Base-by-base conservation (phyloP, 1,140 invertebrate species). In the Drosophila bipectinata region DNA sequence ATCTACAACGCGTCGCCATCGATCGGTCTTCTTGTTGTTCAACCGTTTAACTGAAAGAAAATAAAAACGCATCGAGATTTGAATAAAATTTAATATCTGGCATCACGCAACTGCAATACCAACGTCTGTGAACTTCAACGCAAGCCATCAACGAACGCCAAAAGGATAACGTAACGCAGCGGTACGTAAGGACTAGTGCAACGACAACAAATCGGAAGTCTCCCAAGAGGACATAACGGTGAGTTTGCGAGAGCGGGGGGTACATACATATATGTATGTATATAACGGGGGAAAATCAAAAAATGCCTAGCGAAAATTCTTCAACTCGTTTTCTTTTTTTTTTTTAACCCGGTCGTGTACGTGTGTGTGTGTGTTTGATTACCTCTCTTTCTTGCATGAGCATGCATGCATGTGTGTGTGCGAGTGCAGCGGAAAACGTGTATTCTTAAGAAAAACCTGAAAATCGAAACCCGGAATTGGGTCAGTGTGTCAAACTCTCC, bases 391-490 rank as follows among this genome's bases (percentile, higher is more conserved):
- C 5, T 24, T 21, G 21, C 21, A 21, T 21, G 21, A 21, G 18
- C 18, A 21, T 21, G 21, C 3, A 3, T 15, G 41, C 60, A 12
- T 41, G 41, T 72, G 52, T 54, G 44, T 64, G 55, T 44, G 26
- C 26, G 41, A 72, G 63, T 69, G 18, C 71, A 82, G 78, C 78
- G 82, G 82, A 87, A 88, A 87, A 87, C 82, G 75, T 87, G 83
- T 87, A 87, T 87, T 87, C 79, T 77, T 87, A 64, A 72, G 77
- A 76, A 90, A 90, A 90, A 90, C 88, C 88, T 88, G 88, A 90
- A 90, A 90, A 90, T 88, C 83, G 82, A 88, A 90, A 84, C 80
- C 75, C 68, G 72, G 83, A 90, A 90, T 90, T 90, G 71, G 88
- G 88, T 90, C 88, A 90, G 64, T 90, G 54, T 90, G 88, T 88